A percentile compares a stretch with the other conserved stretches of the same genome.
These are phyloP conservation scores for Ectemnius lituratus DNA, from an alignment of 2,888 invertebrate genomes.

Conservation along the genomic window DNA sequence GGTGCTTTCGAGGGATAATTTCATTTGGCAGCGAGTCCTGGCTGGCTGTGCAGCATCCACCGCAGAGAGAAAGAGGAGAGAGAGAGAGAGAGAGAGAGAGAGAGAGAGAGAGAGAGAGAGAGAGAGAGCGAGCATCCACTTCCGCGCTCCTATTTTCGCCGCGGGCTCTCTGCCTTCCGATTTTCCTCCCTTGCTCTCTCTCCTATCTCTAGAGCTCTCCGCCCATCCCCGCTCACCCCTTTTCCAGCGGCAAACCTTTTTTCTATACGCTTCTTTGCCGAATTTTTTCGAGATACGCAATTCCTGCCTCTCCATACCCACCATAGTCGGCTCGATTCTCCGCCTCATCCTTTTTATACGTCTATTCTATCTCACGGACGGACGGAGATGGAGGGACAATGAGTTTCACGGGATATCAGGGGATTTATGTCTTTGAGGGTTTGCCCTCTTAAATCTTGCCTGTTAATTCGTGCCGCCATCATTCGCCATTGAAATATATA, in stretches of 20 bases:
- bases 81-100: no score
- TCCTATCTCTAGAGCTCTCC: neutral
- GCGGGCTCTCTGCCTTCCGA: slow-evolving; percentile 48
- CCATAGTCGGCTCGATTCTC: neutral
- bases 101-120: no score
- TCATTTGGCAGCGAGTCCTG: slow-evolving; percentile 69
- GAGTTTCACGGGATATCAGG: no score
- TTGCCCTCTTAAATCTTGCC: no score
- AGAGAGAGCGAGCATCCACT: no score
- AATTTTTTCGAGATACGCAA: slow-evolving; percentile 49
- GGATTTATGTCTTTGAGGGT: no score
- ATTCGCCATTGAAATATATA: no score
- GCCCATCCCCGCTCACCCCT: neutral
- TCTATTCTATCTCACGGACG: no score
- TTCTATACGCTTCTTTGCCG: slow-evolving; percentile 38
- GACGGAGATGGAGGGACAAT: no score
- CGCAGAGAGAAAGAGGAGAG: no score
- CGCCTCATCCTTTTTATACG: no score
- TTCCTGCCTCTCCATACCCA: slow-evolving; percentile 17
- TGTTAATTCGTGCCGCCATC: no score
- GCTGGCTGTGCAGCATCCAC: slow-evolving; percentile 27
- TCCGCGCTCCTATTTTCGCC: slow-evolving; percentile 45
- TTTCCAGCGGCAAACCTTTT: slow-evolving; percentile 1
- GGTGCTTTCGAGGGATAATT: slow-evolving; percentile 70
- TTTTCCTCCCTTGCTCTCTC: slow-evolving; percentile 26